Percentiles rank a stretch among this genome's conserved stretches.
Conservation (phyloP, 2,113 vertebrate species). For the Pungitius pungitius region DNA sequence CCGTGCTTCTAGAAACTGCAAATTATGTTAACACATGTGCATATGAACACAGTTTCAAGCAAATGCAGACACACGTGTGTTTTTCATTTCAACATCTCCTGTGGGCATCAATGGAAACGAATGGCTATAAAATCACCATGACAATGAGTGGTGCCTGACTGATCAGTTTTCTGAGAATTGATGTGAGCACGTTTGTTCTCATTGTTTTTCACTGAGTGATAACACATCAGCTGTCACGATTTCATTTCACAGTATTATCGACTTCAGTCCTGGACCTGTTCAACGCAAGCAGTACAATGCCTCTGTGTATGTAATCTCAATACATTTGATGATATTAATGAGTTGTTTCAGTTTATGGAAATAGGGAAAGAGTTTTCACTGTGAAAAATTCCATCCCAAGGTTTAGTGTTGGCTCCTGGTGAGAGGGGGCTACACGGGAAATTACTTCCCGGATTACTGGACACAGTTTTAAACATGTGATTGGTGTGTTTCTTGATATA, state of each 20-base stretch:
- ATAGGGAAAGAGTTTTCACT: background rate
- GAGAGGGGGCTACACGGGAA: too few species aligned
- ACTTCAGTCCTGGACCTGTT: constrained; percentile 1
- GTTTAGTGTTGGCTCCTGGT: too few species aligned
- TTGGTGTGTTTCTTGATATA: too few species aligned
- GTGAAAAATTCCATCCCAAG: background rate
- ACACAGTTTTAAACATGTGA: too few species aligned
- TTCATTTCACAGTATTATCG: constrained; percentile 26
- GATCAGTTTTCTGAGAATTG: constrained; percentile 6
- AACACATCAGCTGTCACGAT: background rate
- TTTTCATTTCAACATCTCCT: constrained; percentile 9
- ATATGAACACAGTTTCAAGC: constrained; percentile 9
- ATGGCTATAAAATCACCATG: constrained; percentile 44
- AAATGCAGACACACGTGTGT: background rate
- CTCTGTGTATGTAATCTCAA: background rate
- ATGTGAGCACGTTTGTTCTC: constrained; percentile 13
- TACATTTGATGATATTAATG: background rate
- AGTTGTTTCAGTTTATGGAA: background rate
- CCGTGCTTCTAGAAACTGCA: constrained; percentile 23
- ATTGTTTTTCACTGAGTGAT: constrained; percentile 22
- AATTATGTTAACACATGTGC: constrained; percentile 33
- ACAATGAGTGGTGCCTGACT: constrained; percentile 30
- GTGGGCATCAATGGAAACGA: constrained; percentile 11
- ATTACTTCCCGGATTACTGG: too few species aligned
- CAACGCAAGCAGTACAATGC: background rate